Percentiles rank a stretch among this genome's conserved stretches.
These are phyloP conservation scores for Melanostigma gelatinosum DNA, from an alignment of 2,113 vertebrate genomes.

Conservation along the genomic window DNA sequence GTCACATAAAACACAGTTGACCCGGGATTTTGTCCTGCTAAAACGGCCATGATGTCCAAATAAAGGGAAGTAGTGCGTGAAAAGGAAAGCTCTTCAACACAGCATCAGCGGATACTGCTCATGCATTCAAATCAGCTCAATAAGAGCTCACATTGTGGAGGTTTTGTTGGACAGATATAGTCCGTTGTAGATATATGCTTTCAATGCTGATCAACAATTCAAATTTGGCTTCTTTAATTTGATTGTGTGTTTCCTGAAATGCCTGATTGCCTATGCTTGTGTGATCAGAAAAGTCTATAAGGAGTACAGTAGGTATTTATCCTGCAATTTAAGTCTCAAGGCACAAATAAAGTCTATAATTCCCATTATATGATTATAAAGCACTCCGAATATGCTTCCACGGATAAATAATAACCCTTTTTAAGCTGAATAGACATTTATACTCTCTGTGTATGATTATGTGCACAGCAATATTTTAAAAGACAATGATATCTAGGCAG, in stretches of 20 bases:
- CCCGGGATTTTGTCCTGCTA: not conserved
- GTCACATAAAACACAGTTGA: not conserved
- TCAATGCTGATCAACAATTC: not conserved
- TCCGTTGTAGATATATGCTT: not conserved
- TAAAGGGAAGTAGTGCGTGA: not conserved
- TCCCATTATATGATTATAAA: not conserved
- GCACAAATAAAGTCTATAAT: not conserved
- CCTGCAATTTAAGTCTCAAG: not conserved
- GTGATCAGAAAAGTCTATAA: not conserved
- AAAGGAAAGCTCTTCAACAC: not conserved
- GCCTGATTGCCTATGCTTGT: not conserved
- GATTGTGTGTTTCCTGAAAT: not conserved
- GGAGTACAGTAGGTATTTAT: not conserved
- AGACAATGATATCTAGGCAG: not conserved
- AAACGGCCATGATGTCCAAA: not conserved
- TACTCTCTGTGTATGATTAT: conserved; percentile 1
- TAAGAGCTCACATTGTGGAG: not conserved
- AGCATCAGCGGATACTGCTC: not conserved
- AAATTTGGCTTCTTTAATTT: not conserved
- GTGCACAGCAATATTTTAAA: not conserved
- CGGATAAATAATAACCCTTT: conserved; percentile 5
- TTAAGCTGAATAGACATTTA: conserved; percentile 13
- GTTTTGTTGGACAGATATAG: not conserved
- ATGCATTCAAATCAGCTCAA: not conserved
- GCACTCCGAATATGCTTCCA: conserved; percentile 1